Evolutionary conservation across 2,113 vertebrate genomes (phyloP).

Genomic region (Colinus virginianus): DNA sequence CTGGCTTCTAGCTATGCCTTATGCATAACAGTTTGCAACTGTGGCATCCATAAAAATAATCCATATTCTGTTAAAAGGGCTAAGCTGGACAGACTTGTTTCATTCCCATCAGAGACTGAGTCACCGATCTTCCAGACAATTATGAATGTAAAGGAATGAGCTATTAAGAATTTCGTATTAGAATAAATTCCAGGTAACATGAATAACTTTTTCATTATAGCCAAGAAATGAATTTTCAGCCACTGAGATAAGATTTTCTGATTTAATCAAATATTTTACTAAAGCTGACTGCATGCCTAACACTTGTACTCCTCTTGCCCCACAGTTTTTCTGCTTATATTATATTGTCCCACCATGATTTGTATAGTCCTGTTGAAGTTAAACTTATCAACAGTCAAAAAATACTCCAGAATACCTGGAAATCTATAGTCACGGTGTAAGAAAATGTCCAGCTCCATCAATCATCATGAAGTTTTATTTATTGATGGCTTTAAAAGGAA

Average conservation of each 20-base stretch:
- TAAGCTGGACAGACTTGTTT: background rate
- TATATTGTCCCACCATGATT: background rate
- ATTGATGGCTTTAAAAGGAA: slow-evolving; percentile 16
- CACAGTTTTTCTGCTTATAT: background rate
- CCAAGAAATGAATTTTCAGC: background rate
- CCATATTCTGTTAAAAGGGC: slow-evolving; percentile 17
- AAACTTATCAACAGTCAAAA: background rate
- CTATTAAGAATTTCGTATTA: background rate
- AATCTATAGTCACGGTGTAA: background rate
- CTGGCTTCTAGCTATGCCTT: slow-evolving; percentile 35
- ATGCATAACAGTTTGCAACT: background rate
- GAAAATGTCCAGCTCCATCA: slow-evolving; percentile 37
- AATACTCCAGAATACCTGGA: slow-evolving; percentile 43
- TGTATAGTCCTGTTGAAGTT: background rate
- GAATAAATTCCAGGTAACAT: background rate
- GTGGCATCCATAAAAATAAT: slow-evolving; percentile 46
- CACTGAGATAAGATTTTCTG: background rate
- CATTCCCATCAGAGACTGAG: background rate
- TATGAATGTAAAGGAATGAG: background rate
- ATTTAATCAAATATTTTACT: background rate
- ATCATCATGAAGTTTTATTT: slow-evolving; percentile 46
- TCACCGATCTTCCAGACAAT: background rate
- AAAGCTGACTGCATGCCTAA: background rate
- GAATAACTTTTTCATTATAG: background rate
- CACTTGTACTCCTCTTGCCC: background rate